Base-by-base conservation (phyloP, 2,888 invertebrate species). In the Apamea anceps region DNA sequence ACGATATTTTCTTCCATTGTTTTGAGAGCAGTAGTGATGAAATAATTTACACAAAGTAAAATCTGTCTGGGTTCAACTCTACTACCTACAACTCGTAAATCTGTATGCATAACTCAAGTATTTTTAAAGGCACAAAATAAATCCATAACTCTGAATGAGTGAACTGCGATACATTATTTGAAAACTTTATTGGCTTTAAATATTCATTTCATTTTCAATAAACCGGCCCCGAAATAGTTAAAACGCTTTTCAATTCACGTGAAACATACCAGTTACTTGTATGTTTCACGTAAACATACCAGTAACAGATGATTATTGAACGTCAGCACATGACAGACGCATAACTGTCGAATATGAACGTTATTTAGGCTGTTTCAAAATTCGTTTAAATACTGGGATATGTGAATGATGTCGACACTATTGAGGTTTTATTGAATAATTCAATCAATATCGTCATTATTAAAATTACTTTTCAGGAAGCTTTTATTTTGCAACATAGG, bases 221-320 rank as follows among this genome's bases (percentile, higher is more conserved):
- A 48, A 60, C 21, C 7, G 10, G 12, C 0, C 2, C 1, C 15
- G 13, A n/a, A 74, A 74, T 62, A 28, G n/a, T 76, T 15, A 74
- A 12, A 75, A 18, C 5, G 12, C 21, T 60, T 62, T n/a, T 37
- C 21, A n/a, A 37, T 62, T 48, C 10, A 28, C n/a, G 10, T 28
- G 13, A 75, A 72, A 18, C 15, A 60, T 32, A 60, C 32, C 72
- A 72, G 48, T 48, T n/a, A n/a, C n/a, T n/a, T n/a, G n/a, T n/a
- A n/a, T n/a, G n/a, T n/a, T n/a, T n/a, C n/a, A n/a, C n/a, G n/a
- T n/a, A 75, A 72, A 18, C 15, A 60, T 32, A 60, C 32, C 72
- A 72, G 48, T 48, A 48, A 21, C 18, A 6, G 13, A 62, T 13
- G 62, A 60, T 62, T 73, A 48, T 48, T n/a, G 8, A n/a, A 48